Base-by-base conservation (phyloP, 2,888 invertebrate species). In the Drosophila mercatorum region DNA sequence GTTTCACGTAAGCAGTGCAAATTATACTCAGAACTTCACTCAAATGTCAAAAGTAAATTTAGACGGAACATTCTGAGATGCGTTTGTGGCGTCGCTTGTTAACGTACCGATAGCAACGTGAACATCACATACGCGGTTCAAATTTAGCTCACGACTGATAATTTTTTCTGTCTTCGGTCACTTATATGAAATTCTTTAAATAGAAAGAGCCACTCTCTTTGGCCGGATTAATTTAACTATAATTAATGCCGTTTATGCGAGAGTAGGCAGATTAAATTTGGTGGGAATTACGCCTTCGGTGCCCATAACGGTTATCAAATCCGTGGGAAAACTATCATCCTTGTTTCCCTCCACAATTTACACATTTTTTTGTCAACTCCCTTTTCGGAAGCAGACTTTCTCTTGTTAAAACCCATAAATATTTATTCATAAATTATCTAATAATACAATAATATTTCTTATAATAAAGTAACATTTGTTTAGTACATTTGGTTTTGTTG, bases 231-330 rank as follows among this genome's bases (percentile, higher is more conserved):
- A 83, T 90, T 86, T 72, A 43, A 53, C 71, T 69, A 76, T 80
- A 80, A 64, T 82, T 77, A 86, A 72, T 88, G 65, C 81, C 91
- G 92, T 63, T 80, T 68, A 91, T 91, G 92, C 89, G 67, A 68
- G 88, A 83, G 90, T 57, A 80, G 91, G 91, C 68, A 91, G 89
- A 91, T 80, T 77, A 68, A 74, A 70, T 65, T 59, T 60, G 78
- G 91, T 88, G 91, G 87, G 90, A 80, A 85, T 87, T 84, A 66
- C 62, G 91, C 91, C 91, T 91, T 91, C 91, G 91, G 92, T 91
- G 91, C 91, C 91, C 91, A 85, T 56, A 67, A 80, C 83, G 85
- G 91, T 90, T 83, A 36, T 81, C 65, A 91, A 91, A 89, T 78
- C 91, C 92, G 80, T 85, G 91, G 91, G 91, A 80, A 78, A 78